These are phyloP conservation scores for Aegotheles bennettii DNA, from an alignment of 2,113 vertebrate species.

Conservation along the genomic window DNA sequence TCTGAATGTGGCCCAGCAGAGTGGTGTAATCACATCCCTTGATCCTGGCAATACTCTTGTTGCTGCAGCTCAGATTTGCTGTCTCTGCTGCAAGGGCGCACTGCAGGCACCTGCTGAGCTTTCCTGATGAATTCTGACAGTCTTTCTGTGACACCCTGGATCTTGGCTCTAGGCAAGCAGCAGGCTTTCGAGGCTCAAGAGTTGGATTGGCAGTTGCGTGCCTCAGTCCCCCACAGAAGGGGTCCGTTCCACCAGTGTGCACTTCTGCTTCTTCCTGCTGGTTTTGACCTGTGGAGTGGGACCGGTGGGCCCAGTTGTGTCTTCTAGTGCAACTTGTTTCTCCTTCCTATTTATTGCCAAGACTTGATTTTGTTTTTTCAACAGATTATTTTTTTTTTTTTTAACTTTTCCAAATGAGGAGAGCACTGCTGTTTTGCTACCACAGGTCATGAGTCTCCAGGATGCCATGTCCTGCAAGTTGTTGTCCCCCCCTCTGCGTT, in stretches of 20 bases:
- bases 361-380: background rate
- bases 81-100: background rate
- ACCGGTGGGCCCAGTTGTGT: background rate
- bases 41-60: background rate
- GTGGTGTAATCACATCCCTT: fast-evolving
- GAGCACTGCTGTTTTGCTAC: background rate
- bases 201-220: background rate
- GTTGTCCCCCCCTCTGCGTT: background rate
- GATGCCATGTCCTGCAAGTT: background rate
- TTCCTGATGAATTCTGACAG: background rate
- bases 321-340: background rate
- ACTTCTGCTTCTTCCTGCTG: background rate
- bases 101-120: background rate
- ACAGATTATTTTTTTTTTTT: background rate
- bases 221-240: background rate
- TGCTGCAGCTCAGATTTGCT: background rate
- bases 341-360: background rate
- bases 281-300: background rate
- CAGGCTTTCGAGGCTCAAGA: background rate
- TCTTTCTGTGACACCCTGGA: background rate
- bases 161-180: background rate
- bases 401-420: background rate
- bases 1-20: too few relatives aligned
- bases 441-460: background rate
- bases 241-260: background rate